Percentiles rank a stretch among this genome's conserved stretches.
Evolutionary conservation across 2,888 invertebrate genomes (phyloP).

Genomic region (Catocala sponsa): DNA sequence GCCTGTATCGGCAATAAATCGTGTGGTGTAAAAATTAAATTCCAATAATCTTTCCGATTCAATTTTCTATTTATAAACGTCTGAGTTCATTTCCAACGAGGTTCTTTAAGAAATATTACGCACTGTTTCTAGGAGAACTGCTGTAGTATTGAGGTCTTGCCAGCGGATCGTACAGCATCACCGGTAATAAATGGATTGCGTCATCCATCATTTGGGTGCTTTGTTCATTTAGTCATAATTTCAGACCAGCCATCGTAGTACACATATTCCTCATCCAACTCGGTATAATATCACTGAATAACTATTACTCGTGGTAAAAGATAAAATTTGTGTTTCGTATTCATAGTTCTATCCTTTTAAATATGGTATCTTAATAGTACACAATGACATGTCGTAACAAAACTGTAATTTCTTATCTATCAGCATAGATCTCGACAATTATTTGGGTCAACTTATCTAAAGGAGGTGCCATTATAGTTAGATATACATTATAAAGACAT

Average conservation of each 20-base stretch:
- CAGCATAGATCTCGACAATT: constrained; percentile 36
- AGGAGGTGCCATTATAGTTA: constrained; percentile 35
- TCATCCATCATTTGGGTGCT: constrained; percentile 31
- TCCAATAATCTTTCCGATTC: constrained; percentile 65
- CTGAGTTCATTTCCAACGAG: constrained; percentile 71
- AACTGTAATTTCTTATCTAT: constrained; percentile 38
- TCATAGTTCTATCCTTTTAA: too few species aligned
- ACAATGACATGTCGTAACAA: constrained; percentile 7
- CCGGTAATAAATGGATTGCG: constrained; percentile 35
- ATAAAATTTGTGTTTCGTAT: too few species aligned
- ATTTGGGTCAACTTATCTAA: constrained; percentile 47
- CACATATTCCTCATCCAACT: constrained; percentile 3
- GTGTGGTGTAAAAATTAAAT: constrained; percentile 67
- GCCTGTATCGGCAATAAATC: constrained; percentile 62
- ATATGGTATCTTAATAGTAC: too few species aligned
- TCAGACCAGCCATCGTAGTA: constrained; percentile 11
- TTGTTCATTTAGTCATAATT: constrained; percentile 28
- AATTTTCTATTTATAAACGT: constrained; percentile 76
- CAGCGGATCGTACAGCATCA: constrained; percentile 53
- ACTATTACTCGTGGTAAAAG: too few species aligned
- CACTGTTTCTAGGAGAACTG: constrained; percentile 56
- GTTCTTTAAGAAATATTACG: constrained; percentile 58
- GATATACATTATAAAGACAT: constrained; percentile 33
- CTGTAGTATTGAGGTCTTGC: constrained; percentile 62
- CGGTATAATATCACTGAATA: constrained; percentile 8